Evolutionary conservation across 2,797 vertebrate species (phyloP).

Genomic region (Ciconia nigra): DNA sequence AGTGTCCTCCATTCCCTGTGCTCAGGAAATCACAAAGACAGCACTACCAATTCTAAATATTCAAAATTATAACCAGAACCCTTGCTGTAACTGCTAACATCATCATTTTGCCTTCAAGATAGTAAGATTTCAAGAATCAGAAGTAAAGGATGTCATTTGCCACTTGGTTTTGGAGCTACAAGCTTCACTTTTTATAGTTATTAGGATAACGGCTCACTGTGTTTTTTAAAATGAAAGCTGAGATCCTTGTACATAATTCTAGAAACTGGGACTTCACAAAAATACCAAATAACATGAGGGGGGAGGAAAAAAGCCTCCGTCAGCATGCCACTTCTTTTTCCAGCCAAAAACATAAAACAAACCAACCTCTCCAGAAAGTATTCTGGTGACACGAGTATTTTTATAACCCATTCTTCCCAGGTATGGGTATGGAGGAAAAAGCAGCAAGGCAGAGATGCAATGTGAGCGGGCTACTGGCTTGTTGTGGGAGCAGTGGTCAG

Average conservation of each 20-base stretch:
- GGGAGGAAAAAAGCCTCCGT: not conserved
- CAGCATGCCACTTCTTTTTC: not conserved
- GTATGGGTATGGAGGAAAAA: not conserved
- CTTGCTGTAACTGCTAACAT: not conserved
- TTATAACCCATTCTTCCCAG: not conserved
- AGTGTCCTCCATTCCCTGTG: not conserved
- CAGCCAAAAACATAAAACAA: not conserved
- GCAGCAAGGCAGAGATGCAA: not conserved
- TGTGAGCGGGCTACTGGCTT: not conserved
- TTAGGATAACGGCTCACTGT: not conserved
- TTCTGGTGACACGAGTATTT: not conserved
- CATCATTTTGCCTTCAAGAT: not conserved
- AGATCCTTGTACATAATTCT: not conserved
- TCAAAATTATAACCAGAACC: not conserved
- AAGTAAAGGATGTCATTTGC: not conserved
- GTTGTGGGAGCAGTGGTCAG: not conserved
- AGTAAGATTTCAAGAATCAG: not conserved
- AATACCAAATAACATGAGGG: not conserved
- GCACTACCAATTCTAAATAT: not conserved
- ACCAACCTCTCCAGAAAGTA: not conserved
- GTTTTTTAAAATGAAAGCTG: not conserved
- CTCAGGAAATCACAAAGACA: not conserved
- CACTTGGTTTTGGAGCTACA: not conserved
- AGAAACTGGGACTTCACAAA: constrained; percentile 12
- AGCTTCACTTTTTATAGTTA: not conserved